phyloP scores from a whole-genome alignment of 2,888 invertebrate genomes.

The Lycocerus yunnanus region DNA sequence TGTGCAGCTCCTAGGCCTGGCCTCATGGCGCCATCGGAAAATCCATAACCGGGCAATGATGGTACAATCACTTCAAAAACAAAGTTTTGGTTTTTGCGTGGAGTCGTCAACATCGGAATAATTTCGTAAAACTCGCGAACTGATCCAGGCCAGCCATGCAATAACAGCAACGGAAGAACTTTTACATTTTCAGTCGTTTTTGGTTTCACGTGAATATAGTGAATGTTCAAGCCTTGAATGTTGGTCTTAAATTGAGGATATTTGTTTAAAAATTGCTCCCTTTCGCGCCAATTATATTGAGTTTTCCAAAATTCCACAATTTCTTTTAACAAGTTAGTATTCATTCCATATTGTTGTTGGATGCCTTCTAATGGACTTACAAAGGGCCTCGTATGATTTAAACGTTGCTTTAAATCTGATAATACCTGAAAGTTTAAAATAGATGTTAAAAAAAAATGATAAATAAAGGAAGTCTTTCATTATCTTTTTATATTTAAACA shows the following conservation, averaged over 20 bases:
- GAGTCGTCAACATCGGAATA: slow-evolving; percentile 67
- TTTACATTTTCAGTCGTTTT: slow-evolving; percentile 38
- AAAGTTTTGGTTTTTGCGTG: slow-evolving; percentile 59
- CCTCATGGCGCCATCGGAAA: slow-evolving; percentile 61
- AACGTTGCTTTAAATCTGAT: slow-evolving; percentile 60
- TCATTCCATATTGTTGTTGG: slow-evolving; percentile 83
- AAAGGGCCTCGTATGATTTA: slow-evolving; percentile 55
- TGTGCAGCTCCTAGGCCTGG: slow-evolving; percentile 65
- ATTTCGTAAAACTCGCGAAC: slow-evolving; percentile 82
- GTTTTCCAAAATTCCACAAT: slow-evolving; percentile 80
- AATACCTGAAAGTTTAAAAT: slow-evolving; percentile 50
- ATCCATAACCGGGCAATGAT: slow-evolving; percentile 61
- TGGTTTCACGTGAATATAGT: slow-evolving; percentile 69
- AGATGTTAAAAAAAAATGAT: too few species aligned
- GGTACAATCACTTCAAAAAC: slow-evolving; percentile 69
- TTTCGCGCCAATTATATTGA: slow-evolving; percentile 69
- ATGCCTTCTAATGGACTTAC: slow-evolving; percentile 65
- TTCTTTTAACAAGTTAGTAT: slow-evolving; percentile 67
- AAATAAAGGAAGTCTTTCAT: too few species aligned
- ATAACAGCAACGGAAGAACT: slow-evolving; percentile 69
- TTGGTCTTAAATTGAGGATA: slow-evolving; percentile 71
- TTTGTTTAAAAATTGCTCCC: slow-evolving; percentile 65
- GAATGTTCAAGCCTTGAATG: slow-evolving; percentile 72
- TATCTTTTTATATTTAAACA: too few species aligned
- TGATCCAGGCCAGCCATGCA: slow-evolving; percentile 93